Conservation (phyloP, 2,888 invertebrate genomes). For the Melanotus villosus region DNA sequence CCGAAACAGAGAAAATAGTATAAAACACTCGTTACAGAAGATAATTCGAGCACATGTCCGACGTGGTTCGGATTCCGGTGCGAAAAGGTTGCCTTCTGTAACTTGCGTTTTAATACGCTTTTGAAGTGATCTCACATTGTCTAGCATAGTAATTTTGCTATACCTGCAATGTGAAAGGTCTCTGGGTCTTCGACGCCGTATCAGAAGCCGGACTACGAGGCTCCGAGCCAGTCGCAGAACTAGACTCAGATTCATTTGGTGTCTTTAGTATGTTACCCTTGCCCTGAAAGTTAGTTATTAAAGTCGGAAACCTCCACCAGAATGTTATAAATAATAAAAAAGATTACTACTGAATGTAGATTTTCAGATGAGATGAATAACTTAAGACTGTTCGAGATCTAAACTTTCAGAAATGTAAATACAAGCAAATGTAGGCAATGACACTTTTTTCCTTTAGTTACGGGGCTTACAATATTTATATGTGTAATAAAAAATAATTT, state of each 20-base stretch:
- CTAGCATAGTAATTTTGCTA: slow-evolving; percentile 34
- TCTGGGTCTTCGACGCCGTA: slow-evolving; percentile 71
- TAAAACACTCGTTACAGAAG: too few relatives aligned
- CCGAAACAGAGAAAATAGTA: too few relatives aligned
- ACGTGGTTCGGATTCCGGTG: too few relatives aligned
- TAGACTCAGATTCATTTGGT: slow-evolving; percentile 60
- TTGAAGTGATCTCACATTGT: background rate
- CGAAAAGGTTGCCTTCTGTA: too few relatives aligned
- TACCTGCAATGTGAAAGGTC: slow-evolving; percentile 76
- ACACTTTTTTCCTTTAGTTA: too few relatives aligned
- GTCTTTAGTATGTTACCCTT: slow-evolving; percentile 68
- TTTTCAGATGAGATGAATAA: background rate
- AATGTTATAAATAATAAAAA: slow-evolving; percentile 17
- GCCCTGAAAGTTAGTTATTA: slow-evolving; percentile 68
- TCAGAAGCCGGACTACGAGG: slow-evolving; percentile 62
- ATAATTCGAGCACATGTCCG: too few relatives aligned
- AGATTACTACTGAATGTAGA: slow-evolving; percentile 4
- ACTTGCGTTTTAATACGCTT: background rate
- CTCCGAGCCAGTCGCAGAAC: slow-evolving; percentile 63
- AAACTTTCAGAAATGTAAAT: background rate
- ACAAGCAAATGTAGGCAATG: slow-evolving; percentile 4
- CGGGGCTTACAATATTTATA: background rate
- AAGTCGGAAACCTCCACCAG: slow-evolving; percentile 51
- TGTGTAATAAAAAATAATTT: too few relatives aligned
- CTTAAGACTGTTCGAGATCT: background rate